Percentiles rank a stretch among this genome's conserved stretches.
Conservation (phyloP, 2,888 invertebrate species). For the Brachypterus glaber region DNA sequence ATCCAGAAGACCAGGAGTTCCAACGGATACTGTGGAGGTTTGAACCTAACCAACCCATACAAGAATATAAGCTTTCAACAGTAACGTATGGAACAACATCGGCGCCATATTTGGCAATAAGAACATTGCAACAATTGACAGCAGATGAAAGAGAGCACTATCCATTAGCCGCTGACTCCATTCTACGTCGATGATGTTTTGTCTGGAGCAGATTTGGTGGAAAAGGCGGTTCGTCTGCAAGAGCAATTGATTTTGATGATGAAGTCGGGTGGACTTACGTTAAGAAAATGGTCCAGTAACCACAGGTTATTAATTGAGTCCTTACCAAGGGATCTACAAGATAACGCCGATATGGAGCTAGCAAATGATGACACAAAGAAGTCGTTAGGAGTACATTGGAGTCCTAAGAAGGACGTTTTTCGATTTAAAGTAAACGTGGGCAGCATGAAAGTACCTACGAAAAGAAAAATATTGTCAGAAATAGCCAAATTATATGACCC, state of each 20-base stretch:
- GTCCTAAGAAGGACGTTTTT: constrained; percentile 7
- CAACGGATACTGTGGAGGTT: constrained; percentile 21
- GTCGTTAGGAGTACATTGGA: constrained; percentile 9
- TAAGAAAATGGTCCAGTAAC: constrained; percentile 15
- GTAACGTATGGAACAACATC: constrained; percentile 22
- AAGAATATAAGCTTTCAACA: constrained; percentile 15
- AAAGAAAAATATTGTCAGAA: constrained; percentile 20
- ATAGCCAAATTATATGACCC: constrained; percentile 20
- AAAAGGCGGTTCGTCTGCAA: constrained; percentile 7
- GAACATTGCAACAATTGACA: constrained; percentile 18
- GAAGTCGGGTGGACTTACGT: constrained; percentile 4
- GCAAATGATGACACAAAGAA: constrained; percentile 6
- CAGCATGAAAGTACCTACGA: constrained; percentile 13
- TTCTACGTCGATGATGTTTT: constrained; percentile 22
- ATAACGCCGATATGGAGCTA: constrained; percentile 8
- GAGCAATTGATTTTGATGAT: constrained; percentile 3
- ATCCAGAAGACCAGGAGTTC: constrained; percentile 14
- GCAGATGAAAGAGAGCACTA: constrained; percentile 11
- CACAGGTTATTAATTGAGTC: constrained; percentile 3
- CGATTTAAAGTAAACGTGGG: constrained; percentile 7
- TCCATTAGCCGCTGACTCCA: constrained; percentile 17
- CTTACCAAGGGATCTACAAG: constrained; percentile 5
- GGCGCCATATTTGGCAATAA: constrained; percentile 18
- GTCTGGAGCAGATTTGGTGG: constrained; percentile 8
- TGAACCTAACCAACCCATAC: constrained; percentile 9